A percentile compares a stretch with the other conserved stretches of the same genome.
Evolutionary conservation across 1,140 invertebrate genomes (phyloP).

Genomic region (Aleiodes sp.): DNA sequence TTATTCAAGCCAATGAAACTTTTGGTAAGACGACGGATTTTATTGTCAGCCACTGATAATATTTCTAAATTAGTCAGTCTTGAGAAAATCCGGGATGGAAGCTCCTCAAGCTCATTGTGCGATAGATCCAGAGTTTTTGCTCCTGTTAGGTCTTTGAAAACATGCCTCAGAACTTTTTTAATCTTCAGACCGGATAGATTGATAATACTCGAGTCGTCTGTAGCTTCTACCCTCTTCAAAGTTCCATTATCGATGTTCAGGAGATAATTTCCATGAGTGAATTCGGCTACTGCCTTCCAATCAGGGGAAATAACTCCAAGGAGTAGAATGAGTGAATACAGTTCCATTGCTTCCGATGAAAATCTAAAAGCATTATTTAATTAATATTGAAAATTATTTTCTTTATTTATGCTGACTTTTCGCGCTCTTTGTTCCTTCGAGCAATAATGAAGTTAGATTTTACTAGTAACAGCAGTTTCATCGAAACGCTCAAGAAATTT

Average conservation of each 20-base stretch:
- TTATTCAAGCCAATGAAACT: slow-evolving; percentile 44
- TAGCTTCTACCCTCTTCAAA: slow-evolving; percentile 16
- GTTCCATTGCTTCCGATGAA: no score
- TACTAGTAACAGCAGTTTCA: no score
- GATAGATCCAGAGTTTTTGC: slow-evolving; percentile 40
- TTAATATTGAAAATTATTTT: no score
- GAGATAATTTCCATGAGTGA: slow-evolving; percentile 13
- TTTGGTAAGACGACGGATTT: slow-evolving; percentile 35
- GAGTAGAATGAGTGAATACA: slow-evolving; percentile 40
- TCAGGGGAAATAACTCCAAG: slow-evolving; percentile 20
- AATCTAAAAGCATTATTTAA: no score
- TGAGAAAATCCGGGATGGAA: slow-evolving; percentile 46
- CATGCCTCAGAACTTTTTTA: slow-evolving; percentile 34
- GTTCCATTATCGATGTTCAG: slow-evolving; percentile 38
- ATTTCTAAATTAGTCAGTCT: slow-evolving; percentile 41
- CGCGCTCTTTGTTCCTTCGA: no score
- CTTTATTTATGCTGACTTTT: no score
- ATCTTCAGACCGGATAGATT: slow-evolving; percentile 40
- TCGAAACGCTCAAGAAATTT: no score
- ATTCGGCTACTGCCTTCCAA: neutral
- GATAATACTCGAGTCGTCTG: neutral
- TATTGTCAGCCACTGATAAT: slow-evolving; percentile 42
- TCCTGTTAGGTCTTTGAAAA: slow-evolving; percentile 39
- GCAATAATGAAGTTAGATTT: no score
- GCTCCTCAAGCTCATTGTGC: slow-evolving; percentile 39